Conservation (phyloP, 2,888 invertebrate species). For the Tenthredo amoena region DNA sequence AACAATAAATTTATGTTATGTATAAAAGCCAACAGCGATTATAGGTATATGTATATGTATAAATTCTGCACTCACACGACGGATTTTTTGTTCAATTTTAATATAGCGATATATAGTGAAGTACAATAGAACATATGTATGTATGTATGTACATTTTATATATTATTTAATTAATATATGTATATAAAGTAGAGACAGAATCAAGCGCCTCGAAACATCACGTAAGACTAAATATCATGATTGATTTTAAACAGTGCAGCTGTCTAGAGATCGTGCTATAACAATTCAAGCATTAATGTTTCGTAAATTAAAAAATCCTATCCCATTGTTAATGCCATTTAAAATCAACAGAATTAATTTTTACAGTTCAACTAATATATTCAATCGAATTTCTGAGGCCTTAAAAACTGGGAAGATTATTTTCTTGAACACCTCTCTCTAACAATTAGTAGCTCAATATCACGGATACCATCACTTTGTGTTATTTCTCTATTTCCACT, state of each 20-base stretch:
- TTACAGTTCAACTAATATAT: neutral
- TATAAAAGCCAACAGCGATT: slow-evolving; percentile 27
- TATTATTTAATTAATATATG: neutral
- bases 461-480: neutral
- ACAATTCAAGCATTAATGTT: neutral
- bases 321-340: neutral
- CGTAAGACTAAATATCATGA: neutral
- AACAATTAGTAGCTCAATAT: neutral
- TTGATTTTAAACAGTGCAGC: slow-evolving; percentile 7
- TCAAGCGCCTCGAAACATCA: neutral
- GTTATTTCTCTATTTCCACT: neutral
- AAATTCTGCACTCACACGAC: slow-evolving; percentile 12
- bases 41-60: neutral
- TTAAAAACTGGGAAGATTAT: neutral
- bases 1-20: slow-evolving; percentile 15
- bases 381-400: neutral
- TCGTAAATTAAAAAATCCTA: neutral
- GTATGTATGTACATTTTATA: neutral
- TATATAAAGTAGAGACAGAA: neutral
- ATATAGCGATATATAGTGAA: neutral
- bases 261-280: neutral
- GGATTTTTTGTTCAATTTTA: slow-evolving; percentile 15
- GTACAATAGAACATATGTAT: neutral
- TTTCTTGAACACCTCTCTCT: neutral
- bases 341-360: neutral